Conservation (phyloP, 1,140 invertebrate genomes). For the Ctenoplectra terminalis region DNA sequence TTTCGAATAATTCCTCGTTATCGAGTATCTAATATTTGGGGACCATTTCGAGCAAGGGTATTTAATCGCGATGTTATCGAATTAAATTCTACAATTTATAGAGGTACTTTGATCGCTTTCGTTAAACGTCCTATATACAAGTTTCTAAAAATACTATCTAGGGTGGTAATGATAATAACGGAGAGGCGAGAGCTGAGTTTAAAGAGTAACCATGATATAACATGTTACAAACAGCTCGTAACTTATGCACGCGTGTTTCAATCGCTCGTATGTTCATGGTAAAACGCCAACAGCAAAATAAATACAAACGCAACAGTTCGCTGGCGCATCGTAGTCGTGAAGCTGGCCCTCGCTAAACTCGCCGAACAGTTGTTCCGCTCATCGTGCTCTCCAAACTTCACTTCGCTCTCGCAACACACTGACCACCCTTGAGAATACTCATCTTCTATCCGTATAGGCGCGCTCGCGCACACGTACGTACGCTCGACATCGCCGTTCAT, state of each 20-base stretch:
- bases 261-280: not conserved
- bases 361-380: not conserved
- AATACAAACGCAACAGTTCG: constrained; percentile 17
- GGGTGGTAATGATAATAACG: not conserved
- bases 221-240: not conserved
- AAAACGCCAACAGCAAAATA: constrained; percentile 14
- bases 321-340: not conserved
- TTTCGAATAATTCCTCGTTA: not conserved
- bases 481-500: not conserved
- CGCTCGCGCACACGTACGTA: not conserved
- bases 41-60: not conserved
- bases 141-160: not conserved
- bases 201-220: not conserved
- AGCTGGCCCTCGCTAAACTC: constrained; percentile 1
- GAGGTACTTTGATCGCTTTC: not conserved
- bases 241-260: not conserved
- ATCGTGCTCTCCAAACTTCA: constrained; percentile 1
- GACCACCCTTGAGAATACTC: not conserved
- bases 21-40: not conserved
- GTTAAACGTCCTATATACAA: not conserved
- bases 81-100: not conserved
- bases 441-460: not conserved
- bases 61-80: not conserved
- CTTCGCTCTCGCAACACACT: not conserved
- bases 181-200: not conserved